A percentile compares a stretch with the other conserved stretches of the same genome.
Evolutionary conservation across 2,113 vertebrate genomes (phyloP).

Genomic region (Callaeas wilsoni): DNA sequence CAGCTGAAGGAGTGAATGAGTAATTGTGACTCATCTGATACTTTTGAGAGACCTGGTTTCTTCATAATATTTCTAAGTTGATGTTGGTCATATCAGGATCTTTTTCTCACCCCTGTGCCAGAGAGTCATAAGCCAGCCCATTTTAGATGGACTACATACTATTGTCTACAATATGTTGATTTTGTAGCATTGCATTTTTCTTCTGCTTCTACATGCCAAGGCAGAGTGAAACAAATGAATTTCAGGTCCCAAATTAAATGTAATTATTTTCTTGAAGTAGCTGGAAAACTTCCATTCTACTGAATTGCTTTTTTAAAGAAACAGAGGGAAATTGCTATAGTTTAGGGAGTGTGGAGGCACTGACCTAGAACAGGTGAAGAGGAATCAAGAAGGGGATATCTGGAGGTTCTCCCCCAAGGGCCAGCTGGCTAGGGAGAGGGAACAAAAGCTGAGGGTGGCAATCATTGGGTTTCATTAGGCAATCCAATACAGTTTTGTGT

Average conservation of each 20-base stretch:
- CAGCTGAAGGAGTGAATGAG: background rate
- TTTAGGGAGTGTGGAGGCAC: background rate
- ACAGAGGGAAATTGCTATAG: background rate
- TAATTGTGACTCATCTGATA: conserved; percentile 34
- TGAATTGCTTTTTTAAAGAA: background rate
- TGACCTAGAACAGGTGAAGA: background rate
- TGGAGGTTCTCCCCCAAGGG: background rate
- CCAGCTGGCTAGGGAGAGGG: background rate
- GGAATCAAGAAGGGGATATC: background rate
- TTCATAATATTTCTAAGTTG: background rate
- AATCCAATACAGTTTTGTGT: background rate
- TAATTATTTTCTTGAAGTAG: background rate
- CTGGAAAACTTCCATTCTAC: background rate
- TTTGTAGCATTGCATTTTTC: background rate
- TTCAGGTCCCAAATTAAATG: background rate
- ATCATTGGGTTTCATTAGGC: background rate
- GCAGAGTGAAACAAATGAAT: background rate
- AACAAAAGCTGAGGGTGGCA: background rate
- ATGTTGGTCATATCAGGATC: background rate
- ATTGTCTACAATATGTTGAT: background rate
- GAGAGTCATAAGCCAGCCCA: background rate
- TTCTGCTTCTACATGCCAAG: background rate
- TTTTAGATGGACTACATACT: background rate
- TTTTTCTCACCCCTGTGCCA: background rate
- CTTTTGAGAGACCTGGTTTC: background rate